A percentile compares a stretch with the other conserved stretches of the same genome.
phyloP scores from a whole-genome alignment of 2,888 invertebrate genomes.

The Carcina quercana region DNA sequence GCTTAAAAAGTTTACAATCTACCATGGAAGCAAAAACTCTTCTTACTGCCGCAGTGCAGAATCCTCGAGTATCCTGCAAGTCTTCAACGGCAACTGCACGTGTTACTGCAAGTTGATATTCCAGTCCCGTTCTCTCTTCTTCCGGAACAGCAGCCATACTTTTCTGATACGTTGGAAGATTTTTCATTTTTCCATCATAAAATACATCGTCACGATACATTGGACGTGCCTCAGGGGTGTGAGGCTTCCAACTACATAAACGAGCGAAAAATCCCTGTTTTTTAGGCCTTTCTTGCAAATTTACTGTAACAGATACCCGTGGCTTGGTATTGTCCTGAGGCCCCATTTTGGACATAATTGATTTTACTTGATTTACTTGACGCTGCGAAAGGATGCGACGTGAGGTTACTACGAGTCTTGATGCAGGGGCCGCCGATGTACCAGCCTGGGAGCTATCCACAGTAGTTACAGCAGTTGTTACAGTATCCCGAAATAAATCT shows the following conservation, averaged over 20 bases:
- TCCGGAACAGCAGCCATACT: conserved; percentile 36
- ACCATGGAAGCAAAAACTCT: conserved; percentile 62
- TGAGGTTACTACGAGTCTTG: conserved; percentile 39
- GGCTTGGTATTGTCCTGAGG: conserved; percentile 28
- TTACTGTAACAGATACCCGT: conserved; percentile 14
- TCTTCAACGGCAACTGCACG: conserved; percentile 53
- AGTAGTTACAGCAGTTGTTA: conserved; percentile 3
- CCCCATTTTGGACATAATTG: conserved; percentile 43
- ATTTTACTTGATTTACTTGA: conserved; percentile 51
- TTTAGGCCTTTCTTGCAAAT: conserved; percentile 24
- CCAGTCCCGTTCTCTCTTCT: conserved; percentile 48
- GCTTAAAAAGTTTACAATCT: conserved; percentile 49
- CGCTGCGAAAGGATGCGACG: background rate
- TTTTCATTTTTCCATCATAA: conserved; percentile 48
- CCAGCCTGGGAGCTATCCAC: conserved; percentile 30
- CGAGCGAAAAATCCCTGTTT: conserved; percentile 40
- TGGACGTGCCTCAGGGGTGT: conserved; percentile 49
- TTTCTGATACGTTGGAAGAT: conserved; percentile 52
- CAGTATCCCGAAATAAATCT: conserved; percentile 1
- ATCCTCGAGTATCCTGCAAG: conserved; percentile 44
- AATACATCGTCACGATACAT: conserved; percentile 65
- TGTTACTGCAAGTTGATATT: conserved; percentile 62
- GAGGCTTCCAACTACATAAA: conserved; percentile 39
- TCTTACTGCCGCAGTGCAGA: conserved; percentile 54
- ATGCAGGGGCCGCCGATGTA: conserved; percentile 36